Base-by-base conservation (phyloP, 2,113 vertebrate genomes). In the Callionymus lyra region DNA sequence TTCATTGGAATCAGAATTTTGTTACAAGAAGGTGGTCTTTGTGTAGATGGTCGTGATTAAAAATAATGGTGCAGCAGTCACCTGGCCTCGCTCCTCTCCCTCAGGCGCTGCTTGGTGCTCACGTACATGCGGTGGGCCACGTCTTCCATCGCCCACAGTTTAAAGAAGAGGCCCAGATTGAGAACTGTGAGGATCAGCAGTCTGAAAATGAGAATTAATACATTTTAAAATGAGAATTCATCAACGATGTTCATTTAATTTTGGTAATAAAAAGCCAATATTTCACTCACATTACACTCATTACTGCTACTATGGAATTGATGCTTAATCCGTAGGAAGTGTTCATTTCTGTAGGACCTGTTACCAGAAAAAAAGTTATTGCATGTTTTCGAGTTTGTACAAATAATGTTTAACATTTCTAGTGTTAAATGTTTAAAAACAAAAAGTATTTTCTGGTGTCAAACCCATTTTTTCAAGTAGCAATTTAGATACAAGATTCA, bases 61-160 rank as follows among this genome's bases (percentile, higher is more conserved):
- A 8, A 27, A 4, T 5, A 27, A 27, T 8, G 21, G 4, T 27
- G 21, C 21, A 5, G 21, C 21, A 27, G 21, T 16, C n/a, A 86
- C 86, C 81, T 86, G 44, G 73, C 41, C 13, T 79, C 65, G 3
- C 19, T 57, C 42, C 49, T 66, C 43, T 85, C 81, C 58, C 67
- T 70, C 34, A 86, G 56, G 1, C 79, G 77, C 31, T 84, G 73
- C 65, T 83, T 86, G 16, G 85, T 82, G 64, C 48, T 84, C 12
- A 86, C 66, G 48, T 89, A 90, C 74, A 93, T 84, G 21, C 75
- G 89, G 37, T 96, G 89, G 47, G 93, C 91, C 2, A 92, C 85
- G 16, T 89, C 84, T 64, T 98, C 95, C 79, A 98, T 96, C 47
- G 89, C 93, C 68, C 88, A 93, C 55, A 98, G 63, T 69, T 97